A percentile compares a stretch with the other conserved stretches of the same genome.
phyloP scores from a whole-genome alignment of 2,888 invertebrate species.

The Drosophila anomelani region DNA sequence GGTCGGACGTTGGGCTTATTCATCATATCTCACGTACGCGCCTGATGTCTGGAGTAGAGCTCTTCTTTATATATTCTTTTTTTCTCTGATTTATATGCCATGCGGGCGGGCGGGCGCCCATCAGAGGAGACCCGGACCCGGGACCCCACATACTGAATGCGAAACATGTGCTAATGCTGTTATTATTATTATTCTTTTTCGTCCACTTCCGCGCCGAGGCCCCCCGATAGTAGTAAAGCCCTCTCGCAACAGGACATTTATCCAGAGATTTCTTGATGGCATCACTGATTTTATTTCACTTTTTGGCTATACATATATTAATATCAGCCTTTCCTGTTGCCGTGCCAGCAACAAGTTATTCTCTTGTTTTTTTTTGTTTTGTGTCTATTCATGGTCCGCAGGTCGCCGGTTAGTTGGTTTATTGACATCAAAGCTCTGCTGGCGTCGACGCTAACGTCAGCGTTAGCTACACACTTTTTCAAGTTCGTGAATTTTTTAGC shows the following conservation, averaged over 20 bases:
- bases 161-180: slow-evolving; percentile 41
- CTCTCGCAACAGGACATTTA: slow-evolving; percentile 29
- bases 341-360: slow-evolving; percentile 62
- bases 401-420: slow-evolving; percentile 72
- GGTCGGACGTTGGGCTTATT: slow-evolving; percentile 30
- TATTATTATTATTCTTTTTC: slow-evolving; percentile 31
- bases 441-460: slow-evolving; percentile 34
- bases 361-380: slow-evolving; percentile 13
- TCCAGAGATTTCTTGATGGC: slow-evolving; percentile 29
- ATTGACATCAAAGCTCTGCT: slow-evolving; percentile 68
- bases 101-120: slow-evolving; percentile 35
- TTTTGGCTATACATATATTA: slow-evolving; percentile 13
- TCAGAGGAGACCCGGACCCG: not conserved
- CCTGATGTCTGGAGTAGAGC: slow-evolving; percentile 34
- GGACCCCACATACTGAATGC: slow-evolving; percentile 25
- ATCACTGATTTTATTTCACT: slow-evolving; percentile 25
- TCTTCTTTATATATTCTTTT: slow-evolving; percentile 8
- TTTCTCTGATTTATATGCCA: slow-evolving; percentile 52
- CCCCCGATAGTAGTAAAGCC: not conserved
- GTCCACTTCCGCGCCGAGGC: slow-evolving; percentile 29
- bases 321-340: not conserved
- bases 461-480: slow-evolving; percentile 55
- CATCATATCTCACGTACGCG: slow-evolving; percentile 62
- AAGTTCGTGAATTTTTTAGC: slow-evolving; percentile 80
- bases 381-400: slow-evolving; percentile 64